These are phyloP conservation scores for Dolichotis patagonum DNA, from an alignment of 2,113 vertebrate genomes.

Conservation along the genomic window DNA sequence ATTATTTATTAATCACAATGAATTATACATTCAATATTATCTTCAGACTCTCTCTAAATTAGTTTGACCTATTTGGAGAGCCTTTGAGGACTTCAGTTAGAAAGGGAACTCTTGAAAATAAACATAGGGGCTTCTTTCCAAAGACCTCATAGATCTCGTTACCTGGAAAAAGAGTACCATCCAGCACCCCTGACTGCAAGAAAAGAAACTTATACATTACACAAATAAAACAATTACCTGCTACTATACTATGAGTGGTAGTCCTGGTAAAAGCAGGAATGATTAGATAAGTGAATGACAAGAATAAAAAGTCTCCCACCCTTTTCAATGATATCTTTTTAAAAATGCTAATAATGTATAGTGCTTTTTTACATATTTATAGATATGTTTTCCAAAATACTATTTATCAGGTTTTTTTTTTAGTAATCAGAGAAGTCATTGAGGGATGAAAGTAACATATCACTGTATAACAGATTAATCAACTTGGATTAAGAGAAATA, in stretches of 20 bases:
- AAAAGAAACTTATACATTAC: conserved; percentile 1
- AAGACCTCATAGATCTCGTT: not conserved
- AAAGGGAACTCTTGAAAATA: not conserved
- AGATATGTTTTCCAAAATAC: not conserved
- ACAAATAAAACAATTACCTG: not conserved
- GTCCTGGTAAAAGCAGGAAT: not conserved
- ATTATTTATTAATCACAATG: conserved; percentile 51
- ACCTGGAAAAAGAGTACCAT: not conserved
- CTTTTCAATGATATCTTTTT: not conserved
- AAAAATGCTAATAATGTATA: not conserved
- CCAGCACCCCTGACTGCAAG: not conserved
- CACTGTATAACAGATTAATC: not conserved
- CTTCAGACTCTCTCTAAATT: conserved; percentile 55
- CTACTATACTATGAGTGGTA: not conserved
- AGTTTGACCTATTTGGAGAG: conserved; percentile 6
- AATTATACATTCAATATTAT: conserved; percentile 57
- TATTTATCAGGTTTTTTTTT: not conserved
- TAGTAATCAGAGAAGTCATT: not conserved
- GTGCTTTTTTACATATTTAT: not conserved
- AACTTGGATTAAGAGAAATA: not conserved
- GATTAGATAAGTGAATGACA: not conserved
- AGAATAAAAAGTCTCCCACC: not conserved
- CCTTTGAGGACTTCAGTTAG: conserved; percentile 1
- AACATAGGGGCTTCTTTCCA: not conserved
- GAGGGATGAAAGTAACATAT: not conserved